Evolutionary conservation across 2,113 vertebrate species (phyloP).

Genomic region (Panthera tigris): DNA sequence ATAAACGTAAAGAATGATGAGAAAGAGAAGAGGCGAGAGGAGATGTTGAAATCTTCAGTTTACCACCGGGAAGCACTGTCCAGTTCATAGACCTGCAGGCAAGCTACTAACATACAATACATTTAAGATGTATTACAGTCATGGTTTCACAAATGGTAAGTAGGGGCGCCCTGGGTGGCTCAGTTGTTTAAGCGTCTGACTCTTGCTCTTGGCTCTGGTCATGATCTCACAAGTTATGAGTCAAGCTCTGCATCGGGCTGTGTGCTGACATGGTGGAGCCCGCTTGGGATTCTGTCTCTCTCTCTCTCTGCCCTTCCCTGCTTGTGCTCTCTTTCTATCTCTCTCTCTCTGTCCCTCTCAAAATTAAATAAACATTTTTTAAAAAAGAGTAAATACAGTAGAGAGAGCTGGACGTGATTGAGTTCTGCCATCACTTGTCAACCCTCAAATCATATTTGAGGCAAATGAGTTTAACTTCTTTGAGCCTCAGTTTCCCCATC

Average conservation of each 20-base stretch:
- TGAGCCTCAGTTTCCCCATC: conserved; percentile 2
- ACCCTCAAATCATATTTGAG: background rate
- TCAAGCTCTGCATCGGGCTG: too few relatives aligned
- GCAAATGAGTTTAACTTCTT: background rate
- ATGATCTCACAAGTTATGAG: too few relatives aligned
- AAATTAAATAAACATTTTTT: too few relatives aligned
- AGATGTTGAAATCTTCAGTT: background rate
- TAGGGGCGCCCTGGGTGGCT: background rate
- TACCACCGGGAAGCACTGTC: background rate
- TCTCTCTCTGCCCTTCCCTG: too few relatives aligned
- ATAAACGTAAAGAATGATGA: background rate
- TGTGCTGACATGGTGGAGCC: too few relatives aligned
- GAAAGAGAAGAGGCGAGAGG: background rate
- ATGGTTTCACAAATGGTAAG: background rate
- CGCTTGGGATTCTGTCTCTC: too few relatives aligned
- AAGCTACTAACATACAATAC: background rate
- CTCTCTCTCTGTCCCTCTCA: too few relatives aligned
- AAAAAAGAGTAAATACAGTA: background rate
- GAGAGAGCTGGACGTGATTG: background rate
- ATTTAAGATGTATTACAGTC: background rate
- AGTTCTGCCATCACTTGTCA: background rate
- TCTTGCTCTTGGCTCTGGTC: too few relatives aligned
- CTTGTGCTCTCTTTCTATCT: too few relatives aligned
- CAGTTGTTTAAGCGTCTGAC: too few relatives aligned
- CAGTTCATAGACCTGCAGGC: background rate